Evolutionary conservation across 1,140 invertebrate species (phyloP).

Genomic region (Odontomachus brunneus): DNA sequence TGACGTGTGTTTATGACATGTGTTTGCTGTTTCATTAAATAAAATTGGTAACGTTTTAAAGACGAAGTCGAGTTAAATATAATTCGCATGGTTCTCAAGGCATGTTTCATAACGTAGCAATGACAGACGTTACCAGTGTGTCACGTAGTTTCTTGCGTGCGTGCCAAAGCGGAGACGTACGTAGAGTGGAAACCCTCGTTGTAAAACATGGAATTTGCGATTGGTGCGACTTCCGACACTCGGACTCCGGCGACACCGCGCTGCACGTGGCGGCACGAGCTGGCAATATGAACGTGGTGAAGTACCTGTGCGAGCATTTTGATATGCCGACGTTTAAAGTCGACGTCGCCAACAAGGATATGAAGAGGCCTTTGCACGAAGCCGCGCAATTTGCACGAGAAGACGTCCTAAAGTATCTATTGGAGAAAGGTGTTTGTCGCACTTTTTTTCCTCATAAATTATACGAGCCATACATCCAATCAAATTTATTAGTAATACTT

Average conservation of each 20-base stretch:
- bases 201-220: slow-evolving; percentile 64
- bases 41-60: not conserved
- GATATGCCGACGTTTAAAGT: slow-evolving; percentile 65
- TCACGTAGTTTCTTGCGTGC: slow-evolving; percentile 72
- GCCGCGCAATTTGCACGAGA: slow-evolving; percentile 78
- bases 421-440: slow-evolving; percentile 71
- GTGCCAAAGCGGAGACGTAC: slow-evolving; percentile 73
- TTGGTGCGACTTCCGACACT: slow-evolving; percentile 77
- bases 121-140: slow-evolving; percentile 35
- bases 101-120: not conserved
- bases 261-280: slow-evolving; percentile 79
- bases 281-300: slow-evolving; percentile 76
- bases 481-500: not conserved
- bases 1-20: not conserved
- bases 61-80: not conserved
- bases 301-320: slow-evolving; percentile 75
- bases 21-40: not conserved
- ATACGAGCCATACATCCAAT: not conserved
- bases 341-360: slow-evolving; percentile 78
- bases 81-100: not conserved
- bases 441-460: not conserved
- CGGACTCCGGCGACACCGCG: slow-evolving; percentile 77
- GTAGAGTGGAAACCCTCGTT: slow-evolving; percentile 63
- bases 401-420: slow-evolving; percentile 75
- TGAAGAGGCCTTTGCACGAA: slow-evolving; percentile 79